A percentile compares a stretch with the other conserved stretches of the same genome.
Evolutionary conservation across 2,888 invertebrate genomes (phyloP).

Genomic region (Tuberolachnus salignus): DNA sequence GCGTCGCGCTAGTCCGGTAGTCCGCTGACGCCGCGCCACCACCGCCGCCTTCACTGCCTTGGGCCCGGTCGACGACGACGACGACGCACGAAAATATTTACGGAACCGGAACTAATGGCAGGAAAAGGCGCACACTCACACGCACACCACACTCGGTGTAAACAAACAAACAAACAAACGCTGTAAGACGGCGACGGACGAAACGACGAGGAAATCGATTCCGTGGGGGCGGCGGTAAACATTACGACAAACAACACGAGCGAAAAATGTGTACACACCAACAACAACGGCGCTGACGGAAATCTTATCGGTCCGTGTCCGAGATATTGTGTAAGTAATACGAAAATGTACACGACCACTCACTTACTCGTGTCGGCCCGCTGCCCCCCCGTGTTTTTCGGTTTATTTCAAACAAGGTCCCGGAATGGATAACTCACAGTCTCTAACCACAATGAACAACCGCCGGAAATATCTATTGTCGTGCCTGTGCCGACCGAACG

Average conservation of each 20-base stretch:
- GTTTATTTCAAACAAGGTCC: no score
- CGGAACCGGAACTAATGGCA: conserved; percentile 51
- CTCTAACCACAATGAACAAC: no score
- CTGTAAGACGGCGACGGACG: conserved; percentile 16
- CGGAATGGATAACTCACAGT: no score
- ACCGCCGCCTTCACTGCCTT: conserved; percentile 24
- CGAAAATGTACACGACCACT: no score
- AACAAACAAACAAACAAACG: conserved; percentile 30
- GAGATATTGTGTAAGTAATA: no score
- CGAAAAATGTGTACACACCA: background rate
- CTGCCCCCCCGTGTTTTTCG: no score
- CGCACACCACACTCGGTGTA: conserved; percentile 22
- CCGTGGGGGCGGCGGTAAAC: conserved; percentile 17
- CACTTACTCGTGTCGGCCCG: no score
- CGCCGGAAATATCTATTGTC: no score
- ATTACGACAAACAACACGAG: conserved; percentile 18
- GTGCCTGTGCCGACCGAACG: no score
- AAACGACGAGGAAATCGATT: conserved; percentile 35
- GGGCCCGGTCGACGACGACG: conserved; percentile 17
- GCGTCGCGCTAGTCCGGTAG: background rate
- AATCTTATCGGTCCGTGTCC: no score
- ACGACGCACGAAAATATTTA: conserved; percentile 36
- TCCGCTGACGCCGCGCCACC: background rate
- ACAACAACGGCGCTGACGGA: background rate
- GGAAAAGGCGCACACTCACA: conserved; percentile 41